These are phyloP conservation scores for Nesoenas mayeri DNA, from an alignment of 2,113 vertebrate species.

Conservation along the genomic window DNA sequence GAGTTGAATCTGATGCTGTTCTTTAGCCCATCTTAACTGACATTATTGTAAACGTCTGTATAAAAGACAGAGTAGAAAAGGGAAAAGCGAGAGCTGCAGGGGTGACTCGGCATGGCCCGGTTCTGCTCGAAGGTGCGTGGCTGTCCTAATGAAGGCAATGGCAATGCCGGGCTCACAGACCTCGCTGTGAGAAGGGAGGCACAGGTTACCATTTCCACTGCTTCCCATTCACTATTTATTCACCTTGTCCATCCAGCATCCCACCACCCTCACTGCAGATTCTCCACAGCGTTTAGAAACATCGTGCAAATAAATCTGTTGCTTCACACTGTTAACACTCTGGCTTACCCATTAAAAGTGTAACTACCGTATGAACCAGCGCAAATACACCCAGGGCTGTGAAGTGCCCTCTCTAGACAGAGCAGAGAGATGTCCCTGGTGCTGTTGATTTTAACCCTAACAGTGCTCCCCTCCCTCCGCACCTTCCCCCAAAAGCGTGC, in stretches of 20 bases:
- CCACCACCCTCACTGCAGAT: neutral
- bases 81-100: neutral
- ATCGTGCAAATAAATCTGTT: neutral
- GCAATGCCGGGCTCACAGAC: neutral
- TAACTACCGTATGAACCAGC: neutral
- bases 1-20: neutral
- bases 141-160: neutral
- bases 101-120: neutral
- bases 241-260: neutral
- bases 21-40: neutral
- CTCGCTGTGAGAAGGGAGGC: rapidly evolving
- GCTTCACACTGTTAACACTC: neutral
- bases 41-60: neutral
- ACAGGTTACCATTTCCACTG: neutral
- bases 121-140: neutral
- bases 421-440: neutral
- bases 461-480: neutral
- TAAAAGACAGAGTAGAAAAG: neutral
- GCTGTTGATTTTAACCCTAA: neutral
- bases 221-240: neutral
- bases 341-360: neutral
- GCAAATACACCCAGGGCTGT: neutral
- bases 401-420: neutral
- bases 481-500: neutral
- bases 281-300: neutral